Percentiles rank a stretch among this genome's conserved stretches.
Evolutionary conservation across 2,113 vertebrate genomes (phyloP).

Genomic region (Amphilophus citrinellus): DNA sequence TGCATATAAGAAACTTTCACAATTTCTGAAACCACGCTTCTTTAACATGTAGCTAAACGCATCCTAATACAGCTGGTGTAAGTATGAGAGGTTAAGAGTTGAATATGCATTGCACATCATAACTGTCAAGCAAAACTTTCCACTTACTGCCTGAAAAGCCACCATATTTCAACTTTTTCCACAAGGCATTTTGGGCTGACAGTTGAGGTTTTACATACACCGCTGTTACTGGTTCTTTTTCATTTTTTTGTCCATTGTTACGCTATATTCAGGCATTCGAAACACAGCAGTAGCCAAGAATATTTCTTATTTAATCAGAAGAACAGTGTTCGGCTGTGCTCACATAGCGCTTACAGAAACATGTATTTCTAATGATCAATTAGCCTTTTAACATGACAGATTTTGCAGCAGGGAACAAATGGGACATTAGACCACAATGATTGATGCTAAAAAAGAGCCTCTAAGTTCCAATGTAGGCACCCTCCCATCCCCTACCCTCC

Average conservation of each 20-base stretch:
- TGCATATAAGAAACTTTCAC: too few species aligned
- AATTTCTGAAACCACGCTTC: neutral
- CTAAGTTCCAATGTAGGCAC: neutral
- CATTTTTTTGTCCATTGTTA: neutral
- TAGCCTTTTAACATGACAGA: neutral
- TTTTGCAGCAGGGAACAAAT: neutral
- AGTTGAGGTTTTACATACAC: neutral
- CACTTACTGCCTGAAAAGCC: neutral
- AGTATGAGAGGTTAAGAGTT: neutral
- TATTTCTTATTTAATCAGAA: neutral
- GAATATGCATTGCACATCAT: neutral
- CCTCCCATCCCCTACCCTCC: too few species aligned
- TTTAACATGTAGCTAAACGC: neutral
- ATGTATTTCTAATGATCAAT: neutral
- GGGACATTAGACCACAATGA: accelerated
- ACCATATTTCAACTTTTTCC: neutral
- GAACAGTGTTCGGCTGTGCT: neutral
- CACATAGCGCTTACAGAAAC: neutral
- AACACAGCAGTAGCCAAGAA: neutral
- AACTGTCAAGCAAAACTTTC: neutral
- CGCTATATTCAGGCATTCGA: neutral
- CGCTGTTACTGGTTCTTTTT: neutral
- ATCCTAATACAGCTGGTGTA: neutral
- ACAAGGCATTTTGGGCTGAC: neutral
- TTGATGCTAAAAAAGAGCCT: neutral